Conservation (phyloP, 2,113 vertebrate species). For the Malurus elegans region DNA sequence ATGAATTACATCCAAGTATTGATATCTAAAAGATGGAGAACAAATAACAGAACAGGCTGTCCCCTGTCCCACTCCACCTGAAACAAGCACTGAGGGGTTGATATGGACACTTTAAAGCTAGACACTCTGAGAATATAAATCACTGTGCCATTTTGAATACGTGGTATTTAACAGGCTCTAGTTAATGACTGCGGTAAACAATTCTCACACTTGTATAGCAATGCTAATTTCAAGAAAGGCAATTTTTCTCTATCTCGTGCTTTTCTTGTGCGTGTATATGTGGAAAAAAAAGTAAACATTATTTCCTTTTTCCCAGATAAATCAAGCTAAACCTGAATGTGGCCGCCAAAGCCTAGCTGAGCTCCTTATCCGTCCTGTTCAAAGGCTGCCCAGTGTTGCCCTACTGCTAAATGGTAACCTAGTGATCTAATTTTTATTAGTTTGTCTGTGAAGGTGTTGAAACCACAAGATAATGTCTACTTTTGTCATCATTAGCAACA, state of each 20-base stretch:
- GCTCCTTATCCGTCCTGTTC: conserved; percentile 94
- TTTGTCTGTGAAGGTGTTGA: background rate
- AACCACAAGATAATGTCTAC: background rate
- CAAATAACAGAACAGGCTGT: background rate
- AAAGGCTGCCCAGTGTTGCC: conserved; percentile 92
- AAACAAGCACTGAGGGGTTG: background rate
- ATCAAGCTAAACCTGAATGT: conserved; percentile 95
- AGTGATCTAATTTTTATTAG: background rate
- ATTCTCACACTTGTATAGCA: background rate
- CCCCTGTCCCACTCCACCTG: background rate
- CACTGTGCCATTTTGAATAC: background rate
- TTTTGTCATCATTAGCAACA: background rate
- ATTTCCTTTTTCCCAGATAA: conserved; percentile 78
- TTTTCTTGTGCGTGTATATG: background rate
- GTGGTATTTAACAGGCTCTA: background rate
- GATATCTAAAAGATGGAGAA: background rate
- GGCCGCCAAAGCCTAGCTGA: conserved; percentile 93
- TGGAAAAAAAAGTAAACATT: background rate
- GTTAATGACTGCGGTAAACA: background rate
- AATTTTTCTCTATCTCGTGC: background rate
- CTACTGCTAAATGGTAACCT: conserved; percentile 91
- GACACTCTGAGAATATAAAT: background rate
- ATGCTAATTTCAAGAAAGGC: background rate
- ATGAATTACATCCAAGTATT: background rate
- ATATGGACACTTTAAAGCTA: background rate